Base-by-base conservation (phyloP, 2,888 invertebrate genomes). In the Stenodera caucasica region DNA sequence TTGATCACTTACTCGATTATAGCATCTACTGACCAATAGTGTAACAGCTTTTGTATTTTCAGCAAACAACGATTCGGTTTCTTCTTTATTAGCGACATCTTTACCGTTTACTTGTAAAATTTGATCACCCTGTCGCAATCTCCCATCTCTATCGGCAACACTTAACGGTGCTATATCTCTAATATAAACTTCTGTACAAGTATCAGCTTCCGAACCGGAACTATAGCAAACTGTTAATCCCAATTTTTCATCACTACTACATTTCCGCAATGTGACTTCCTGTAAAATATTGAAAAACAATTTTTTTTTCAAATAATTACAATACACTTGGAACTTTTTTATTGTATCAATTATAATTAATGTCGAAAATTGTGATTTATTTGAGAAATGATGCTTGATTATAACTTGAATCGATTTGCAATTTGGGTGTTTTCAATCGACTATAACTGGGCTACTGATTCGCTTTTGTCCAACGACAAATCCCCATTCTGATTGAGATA, bases 201-300 rank as follows among this genome's bases (percentile, higher is more conserved):
- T 82, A 59, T 83, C 82, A 63, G 79, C 81, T 63, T 81, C 82
- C 37, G 82, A 82, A 53, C 84, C 82, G 12, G 84, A 84, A 71
- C 87, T 88, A 75, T 88, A 88, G 77, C 87, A 88, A 53, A 90
- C 83, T 23, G 88, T 88, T 61, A 90, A 79, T 5, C 90, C 90
- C 8, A 90, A 79, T 73, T 86, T 86, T 75, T 87, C 87, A 60
- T 84, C 83, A 61, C 82, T 83, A 50, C 81, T 81, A 30, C 81
- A 81, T 72, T 87, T 85, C 64, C 84, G 81, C 61, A 89, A 79
- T 32, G 86, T 86, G 60, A 89, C 85, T 82, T 90, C 89, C 88
- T 89, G 81, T 55, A 75, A 73, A 67, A n/a, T n/a, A n/a, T n/a
- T n/a, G n/a, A n/a, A n/a, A n/a, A n/a, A n/a, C n/a, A n/a, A n/a